Evolutionary conservation across 2,797 vertebrate genomes (phyloP).

Genomic region (Antrozous pallidus): DNA sequence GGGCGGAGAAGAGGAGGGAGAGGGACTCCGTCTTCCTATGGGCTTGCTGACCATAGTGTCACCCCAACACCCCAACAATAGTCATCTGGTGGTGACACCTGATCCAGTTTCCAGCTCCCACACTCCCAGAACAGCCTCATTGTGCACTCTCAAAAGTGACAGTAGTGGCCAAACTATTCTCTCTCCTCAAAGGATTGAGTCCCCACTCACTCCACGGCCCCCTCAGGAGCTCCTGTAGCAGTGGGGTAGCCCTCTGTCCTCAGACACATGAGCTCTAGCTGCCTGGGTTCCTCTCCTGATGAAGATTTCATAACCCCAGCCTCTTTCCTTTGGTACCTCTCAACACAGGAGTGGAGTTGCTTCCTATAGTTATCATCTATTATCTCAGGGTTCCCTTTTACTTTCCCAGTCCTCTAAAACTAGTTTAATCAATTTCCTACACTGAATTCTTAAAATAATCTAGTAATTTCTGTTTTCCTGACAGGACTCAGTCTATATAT

Average conservation of each 20-base stretch:
- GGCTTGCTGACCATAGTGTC: background rate
- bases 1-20: background rate
- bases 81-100: background rate
- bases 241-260: background rate
- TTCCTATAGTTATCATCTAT: background rate
- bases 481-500: background rate
- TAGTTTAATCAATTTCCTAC: background rate
- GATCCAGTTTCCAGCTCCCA: background rate
- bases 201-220: background rate
- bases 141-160: background rate
- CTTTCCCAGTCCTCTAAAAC: constrained; percentile 7
- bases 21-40: background rate
- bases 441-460: constrained; percentile 27
- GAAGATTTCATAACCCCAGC: background rate
- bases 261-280: background rate
- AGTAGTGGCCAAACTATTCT: background rate
- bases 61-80: background rate
- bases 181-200: background rate
- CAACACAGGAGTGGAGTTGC: background rate
- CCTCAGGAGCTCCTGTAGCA: background rate
- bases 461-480: background rate
- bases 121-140: background rate
- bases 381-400: background rate
- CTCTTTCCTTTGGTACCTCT: background rate
- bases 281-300: background rate